Evolutionary conservation across 53 echinoderm and acorn worm genomes (phyloP).

Genomic region (Antedon mediterranea): DNA sequence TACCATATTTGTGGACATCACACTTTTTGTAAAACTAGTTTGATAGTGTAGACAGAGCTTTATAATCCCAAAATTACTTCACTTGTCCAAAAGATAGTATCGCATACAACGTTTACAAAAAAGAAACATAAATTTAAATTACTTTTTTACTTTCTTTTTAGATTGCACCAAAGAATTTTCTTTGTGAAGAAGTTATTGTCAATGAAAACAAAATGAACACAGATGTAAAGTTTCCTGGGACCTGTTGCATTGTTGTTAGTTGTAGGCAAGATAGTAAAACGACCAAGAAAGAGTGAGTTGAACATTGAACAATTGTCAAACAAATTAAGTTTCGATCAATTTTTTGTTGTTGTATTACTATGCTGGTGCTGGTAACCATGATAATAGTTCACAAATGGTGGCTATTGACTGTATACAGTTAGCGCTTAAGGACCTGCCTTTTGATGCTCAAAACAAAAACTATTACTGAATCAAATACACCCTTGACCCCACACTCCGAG

Average conservation of each 20-base stretch:
- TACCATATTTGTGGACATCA: too few species aligned
- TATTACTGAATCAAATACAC: neutral
- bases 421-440: too few species aligned
- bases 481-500: too few species aligned
- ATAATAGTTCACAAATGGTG: too few species aligned
- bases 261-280: slow-evolving; percentile 50
- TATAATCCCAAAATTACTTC: slow-evolving; percentile 9
- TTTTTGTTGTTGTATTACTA: too few species aligned
- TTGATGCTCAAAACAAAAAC: neutral
- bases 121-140: too few species aligned
- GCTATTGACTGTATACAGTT: too few species aligned
- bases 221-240: slow-evolving; percentile 39
- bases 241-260: slow-evolving; percentile 42
- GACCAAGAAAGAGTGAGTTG: slow-evolving; percentile 60
- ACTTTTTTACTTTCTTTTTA: slow-evolving; percentile 11
- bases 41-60: too few species aligned
- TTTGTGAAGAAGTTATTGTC: slow-evolving; percentile 27
- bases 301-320: too few species aligned
- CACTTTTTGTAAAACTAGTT: too few species aligned
- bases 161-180: slow-evolving; percentile 36
- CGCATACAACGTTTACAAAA: neutral
- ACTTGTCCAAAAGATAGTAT: neutral
- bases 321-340: too few species aligned
- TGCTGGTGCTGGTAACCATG: neutral
- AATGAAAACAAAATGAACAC: slow-evolving; percentile 41